phyloP scores from a whole-genome alignment of 2,113 vertebrate species.

The Eptesicus fuscus region DNA sequence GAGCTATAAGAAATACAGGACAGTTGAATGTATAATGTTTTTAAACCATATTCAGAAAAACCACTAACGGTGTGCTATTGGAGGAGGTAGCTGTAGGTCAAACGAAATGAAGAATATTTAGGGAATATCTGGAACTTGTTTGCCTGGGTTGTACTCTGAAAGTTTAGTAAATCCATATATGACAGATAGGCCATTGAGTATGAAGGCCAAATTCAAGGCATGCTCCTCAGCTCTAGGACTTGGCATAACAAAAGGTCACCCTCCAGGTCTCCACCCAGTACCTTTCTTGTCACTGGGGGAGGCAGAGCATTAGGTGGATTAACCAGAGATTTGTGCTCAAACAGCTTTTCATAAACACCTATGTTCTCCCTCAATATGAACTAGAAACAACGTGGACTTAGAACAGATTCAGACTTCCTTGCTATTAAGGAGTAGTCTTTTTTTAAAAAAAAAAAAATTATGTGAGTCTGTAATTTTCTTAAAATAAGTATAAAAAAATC shows the following conservation, averaged over 20 bases:
- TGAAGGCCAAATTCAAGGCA: background rate
- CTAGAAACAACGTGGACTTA: background rate
- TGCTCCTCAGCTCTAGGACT: background rate
- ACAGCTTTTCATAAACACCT: background rate
- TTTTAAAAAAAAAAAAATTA: background rate
- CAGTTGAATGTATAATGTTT: background rate
- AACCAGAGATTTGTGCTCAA: background rate
- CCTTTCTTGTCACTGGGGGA: background rate
- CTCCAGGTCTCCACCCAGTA: background rate
- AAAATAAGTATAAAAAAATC: background rate
- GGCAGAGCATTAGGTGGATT: background rate
- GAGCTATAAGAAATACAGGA: background rate
- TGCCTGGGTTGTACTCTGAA: background rate
- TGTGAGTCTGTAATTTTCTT: background rate
- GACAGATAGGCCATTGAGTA: background rate
- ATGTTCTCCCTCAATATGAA: background rate
- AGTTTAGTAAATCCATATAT: slow-evolving; percentile 38
- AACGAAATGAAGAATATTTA: slow-evolving; percentile 37
- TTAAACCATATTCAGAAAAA: background rate
- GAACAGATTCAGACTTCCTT: background rate
- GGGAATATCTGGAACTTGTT: slow-evolving; percentile 52
- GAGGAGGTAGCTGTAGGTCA: background rate
- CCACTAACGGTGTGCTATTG: background rate
- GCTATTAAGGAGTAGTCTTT: background rate
- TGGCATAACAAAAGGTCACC: background rate